Evolutionary conservation across 2,113 vertebrate genomes (phyloP).

Genomic region (Oxyura jamaicensis): DNA sequence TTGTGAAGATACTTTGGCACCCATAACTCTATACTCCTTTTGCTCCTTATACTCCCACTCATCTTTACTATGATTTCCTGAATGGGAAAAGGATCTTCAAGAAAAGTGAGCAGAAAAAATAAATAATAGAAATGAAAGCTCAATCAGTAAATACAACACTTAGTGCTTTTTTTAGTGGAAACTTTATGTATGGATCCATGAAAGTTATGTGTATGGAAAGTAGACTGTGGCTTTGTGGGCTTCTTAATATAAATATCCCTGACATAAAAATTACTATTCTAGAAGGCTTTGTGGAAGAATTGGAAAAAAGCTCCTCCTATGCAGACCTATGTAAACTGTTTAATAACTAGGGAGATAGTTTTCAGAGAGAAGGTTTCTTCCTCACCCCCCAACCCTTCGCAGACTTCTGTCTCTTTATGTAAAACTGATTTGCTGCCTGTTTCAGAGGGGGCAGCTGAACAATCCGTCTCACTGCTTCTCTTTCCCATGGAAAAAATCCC

Average conservation of each 20-base stretch:
- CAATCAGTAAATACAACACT: background rate
- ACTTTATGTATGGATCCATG: background rate
- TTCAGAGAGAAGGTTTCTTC: background rate
- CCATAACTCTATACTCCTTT: background rate
- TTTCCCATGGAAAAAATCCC: slow-evolving; percentile 55
- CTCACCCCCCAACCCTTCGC: background rate
- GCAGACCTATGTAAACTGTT: slow-evolving; percentile 28
- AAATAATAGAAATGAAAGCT: background rate
- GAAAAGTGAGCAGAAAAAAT: background rate
- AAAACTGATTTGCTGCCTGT: background rate
- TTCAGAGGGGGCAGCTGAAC: slow-evolving; percentile 49
- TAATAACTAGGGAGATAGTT: slow-evolving; percentile 18
- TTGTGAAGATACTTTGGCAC: background rate
- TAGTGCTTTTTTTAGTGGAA: background rate
- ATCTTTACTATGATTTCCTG: background rate
- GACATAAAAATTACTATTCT: slow-evolving; percentile 62
- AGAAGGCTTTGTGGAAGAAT: slow-evolving; percentile 17
- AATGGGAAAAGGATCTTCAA: background rate
- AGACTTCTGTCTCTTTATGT: background rate
- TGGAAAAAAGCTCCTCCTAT: slow-evolving; percentile 25
- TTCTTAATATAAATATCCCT: slow-evolving; percentile 56
- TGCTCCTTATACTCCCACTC: background rate
- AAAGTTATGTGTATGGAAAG: slow-evolving; percentile 36
- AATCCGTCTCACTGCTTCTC: slow-evolving; percentile 41
- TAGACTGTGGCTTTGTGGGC: slow-evolving; percentile 36